Base-by-base conservation (phyloP, 2,888 invertebrate species). In the Aproaerema taeniolella region DNA sequence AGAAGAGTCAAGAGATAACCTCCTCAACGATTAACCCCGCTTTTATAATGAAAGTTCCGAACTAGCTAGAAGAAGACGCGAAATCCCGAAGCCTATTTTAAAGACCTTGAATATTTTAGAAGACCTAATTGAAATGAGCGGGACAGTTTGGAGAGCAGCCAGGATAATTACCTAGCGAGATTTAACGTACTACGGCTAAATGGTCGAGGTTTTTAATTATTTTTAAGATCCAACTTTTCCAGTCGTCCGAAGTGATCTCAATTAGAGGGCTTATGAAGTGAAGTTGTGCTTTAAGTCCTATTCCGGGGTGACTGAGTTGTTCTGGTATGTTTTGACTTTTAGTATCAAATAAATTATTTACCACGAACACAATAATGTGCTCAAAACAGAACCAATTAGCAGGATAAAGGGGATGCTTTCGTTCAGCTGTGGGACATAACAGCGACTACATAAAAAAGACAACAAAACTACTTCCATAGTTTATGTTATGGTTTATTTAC, bases 81-180 rank as follows among this genome's bases (percentile, higher is more conserved):
- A 68, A 70, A 75, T 74, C 71, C 71, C 63, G 77, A 61, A 78
- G 83, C 85, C 85, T 86, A 86, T 86, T 86, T 79, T 79, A 79
- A 83, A 81, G 80, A 81, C 85, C 85, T 85, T 86, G 85, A 86
- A 86, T 86, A 86, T 86, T 86, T 82, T 85, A 85, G 81, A 80
- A 24, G 78, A 75, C 74, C 83, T 85, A 86, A 86, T 86, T 86
- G 86, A 85, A 86, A 85, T 83, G 85, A 83, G 81, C 76, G 71
- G 68, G 82, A 82, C 85, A 82, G 80, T 83, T 82, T 83, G 85
- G 85, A 83, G 79, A 80, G 81, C 75, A 77, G 85, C 85, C 83
- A 83, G 83, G 80, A 78, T 85, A 83, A 86, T 85, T 85, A 83
- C 81, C 83, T 69, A 74, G 82, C 77, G 82, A 83, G 85, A 82